Evolutionary conservation across 2,888 invertebrate genomes (phyloP), one percentile per base, ranked within the genome.

Genomic region (Rhingia rostrata): DNA sequence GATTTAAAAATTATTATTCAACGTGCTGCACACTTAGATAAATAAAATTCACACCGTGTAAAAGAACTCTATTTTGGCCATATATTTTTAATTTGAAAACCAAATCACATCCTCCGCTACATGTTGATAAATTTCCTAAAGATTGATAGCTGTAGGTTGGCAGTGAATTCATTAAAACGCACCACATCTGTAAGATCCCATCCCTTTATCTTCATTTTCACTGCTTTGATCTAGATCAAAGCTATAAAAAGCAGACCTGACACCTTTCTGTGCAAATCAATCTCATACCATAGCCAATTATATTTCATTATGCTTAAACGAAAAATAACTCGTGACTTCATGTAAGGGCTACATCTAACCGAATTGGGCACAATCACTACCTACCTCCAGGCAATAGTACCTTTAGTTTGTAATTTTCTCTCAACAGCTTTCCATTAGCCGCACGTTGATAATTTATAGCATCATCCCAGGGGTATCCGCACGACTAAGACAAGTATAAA

Each of bases 381-480:
- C 22, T 22, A 22, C 22, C 22, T 22, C 22, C 22, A 22, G 22
- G 2, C 22, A 22, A 2, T 22, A 22, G 22, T 61, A 32, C 61
- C 33, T 45, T 32, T 33, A 35, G 61, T 47, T 14, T 35, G 22
- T 61, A 35, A 61, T 61, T 61, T 61, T 45, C 61, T 61, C 61
- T 35, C 45, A 47, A 22, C 61, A 35, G 32, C 45, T 58, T 43
- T 58, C 58, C 30, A 43, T 47, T 33, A 43, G 22, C 47, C 61
- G 9, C 35, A 61, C 22, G 22, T 22, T 22, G 45, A 61, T 61
- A 61, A 61, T 61, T 61, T 61, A 61, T 61, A 45, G 45, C 35
- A 43, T 43, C 14, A 6, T 35, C 61, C 47, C 61, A 61, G 33
- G 35, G 33, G 45, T 61, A 45, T 60, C 22, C 22, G 32, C 32